Evolutionary conservation across 2,797 vertebrate genomes (phyloP).

Genomic region (Chrosomus eos): DNA sequence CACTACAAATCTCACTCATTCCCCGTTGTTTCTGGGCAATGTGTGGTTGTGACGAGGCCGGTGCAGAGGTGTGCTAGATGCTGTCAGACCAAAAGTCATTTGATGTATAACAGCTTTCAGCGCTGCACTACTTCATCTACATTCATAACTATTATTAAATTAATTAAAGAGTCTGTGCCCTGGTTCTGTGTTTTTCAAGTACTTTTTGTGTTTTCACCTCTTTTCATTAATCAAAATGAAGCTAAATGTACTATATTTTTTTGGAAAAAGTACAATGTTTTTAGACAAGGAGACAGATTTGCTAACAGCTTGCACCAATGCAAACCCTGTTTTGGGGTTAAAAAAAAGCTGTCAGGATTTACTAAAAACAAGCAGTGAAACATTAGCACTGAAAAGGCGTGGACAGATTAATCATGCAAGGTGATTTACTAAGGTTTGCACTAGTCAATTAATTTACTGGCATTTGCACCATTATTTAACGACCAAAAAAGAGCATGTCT

Average conservation of each 20-base stretch:
- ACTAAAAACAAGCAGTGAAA: no score
- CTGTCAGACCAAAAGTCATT: background rate
- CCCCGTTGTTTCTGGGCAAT: conserved; percentile 4
- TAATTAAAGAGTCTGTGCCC: conserved; percentile 31
- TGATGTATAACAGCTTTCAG: conserved; percentile 40
- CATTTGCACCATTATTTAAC: background rate
- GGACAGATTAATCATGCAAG: background rate
- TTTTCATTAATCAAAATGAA: background rate
- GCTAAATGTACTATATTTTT: background rate
- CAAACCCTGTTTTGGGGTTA: background rate
- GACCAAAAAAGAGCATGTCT: background rate
- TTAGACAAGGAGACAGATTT: background rate
- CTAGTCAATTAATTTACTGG: background rate
- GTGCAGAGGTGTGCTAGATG: background rate
- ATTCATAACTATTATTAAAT: conserved; percentile 29
- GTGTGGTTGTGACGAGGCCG: conserved; percentile 11
- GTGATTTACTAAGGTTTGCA: background rate
- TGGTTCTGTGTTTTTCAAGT: conserved; percentile 6
- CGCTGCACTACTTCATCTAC: conserved; percentile 9
- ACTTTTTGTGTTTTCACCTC: background rate
- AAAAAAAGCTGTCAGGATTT: background rate
- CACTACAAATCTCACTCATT: conserved; percentile 1
- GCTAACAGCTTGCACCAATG: background rate
- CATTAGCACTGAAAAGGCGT: background rate
- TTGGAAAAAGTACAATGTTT: background rate